Evolutionary conservation across 2,113 vertebrate genomes (phyloP).

Genomic region (Ursus arctos): DNA sequence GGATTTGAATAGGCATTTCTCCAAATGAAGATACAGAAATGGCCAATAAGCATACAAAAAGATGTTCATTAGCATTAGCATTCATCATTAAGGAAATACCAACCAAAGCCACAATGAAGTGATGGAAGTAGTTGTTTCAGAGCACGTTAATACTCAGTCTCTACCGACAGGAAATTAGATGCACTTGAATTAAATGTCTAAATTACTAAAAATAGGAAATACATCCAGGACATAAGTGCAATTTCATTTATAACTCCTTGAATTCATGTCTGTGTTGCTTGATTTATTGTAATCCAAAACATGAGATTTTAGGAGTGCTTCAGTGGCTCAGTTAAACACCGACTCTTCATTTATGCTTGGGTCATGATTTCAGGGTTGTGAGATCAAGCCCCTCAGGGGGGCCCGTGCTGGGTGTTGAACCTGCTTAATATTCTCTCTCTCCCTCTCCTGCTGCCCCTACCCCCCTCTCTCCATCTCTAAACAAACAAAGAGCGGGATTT

Average conservation of each 20-base stretch:
- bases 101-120: neutral
- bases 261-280: neutral
- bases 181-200: neutral
- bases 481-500: neutral
- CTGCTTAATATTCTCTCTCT: neutral
- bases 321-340: neutral
- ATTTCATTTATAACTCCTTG: neutral
- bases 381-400: neutral
- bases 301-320: neutral
- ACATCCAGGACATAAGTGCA: no score
- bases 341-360: neutral
- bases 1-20: neutral
- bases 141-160: neutral
- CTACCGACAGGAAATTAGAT: neutral
- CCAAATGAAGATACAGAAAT: neutral
- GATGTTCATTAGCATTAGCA: neutral
- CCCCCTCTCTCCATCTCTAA: neutral
- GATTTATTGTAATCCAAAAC: neutral
- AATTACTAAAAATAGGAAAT: neutral
- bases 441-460: neutral
- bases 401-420: neutral
- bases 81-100: neutral
- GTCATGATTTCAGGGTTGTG: neutral
- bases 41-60: neutral
- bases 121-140: neutral